Base-by-base conservation (phyloP, 2,888 invertebrate species). In the Plutella xylostella region DNA sequence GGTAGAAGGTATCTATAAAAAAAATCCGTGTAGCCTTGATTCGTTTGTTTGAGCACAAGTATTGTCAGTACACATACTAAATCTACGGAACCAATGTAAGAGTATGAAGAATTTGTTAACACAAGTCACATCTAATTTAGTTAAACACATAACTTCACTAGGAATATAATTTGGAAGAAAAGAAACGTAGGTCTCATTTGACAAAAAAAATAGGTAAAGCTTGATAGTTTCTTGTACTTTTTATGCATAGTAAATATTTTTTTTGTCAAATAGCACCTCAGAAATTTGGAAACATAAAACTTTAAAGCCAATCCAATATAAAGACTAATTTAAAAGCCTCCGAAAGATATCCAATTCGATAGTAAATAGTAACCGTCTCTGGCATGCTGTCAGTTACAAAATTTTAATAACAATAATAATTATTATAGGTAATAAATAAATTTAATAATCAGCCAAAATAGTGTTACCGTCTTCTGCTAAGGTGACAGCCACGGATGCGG, bases 301-400 rank as follows among this genome's bases (percentile, higher is more conserved):
- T 21, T 57, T 55, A 64, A 73, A 79, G 80, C 82, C 80, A 80
- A 82, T 80, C 34, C 33, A 43, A 72, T 68, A 69, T 60, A 71
- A 63, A 58, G 45, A 64, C 72, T 75, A 78, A 62, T 63, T 52
- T 53, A 55, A 52, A 78, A 79, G 76, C 78, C 63, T 61, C 63
- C 61, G 55, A 55, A 56, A 68, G 51, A 61, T 60, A 58, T 63
- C 60, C 56, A 67, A 34, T 62, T 63, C 65, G 65, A 75, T 72
- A 72, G 66, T 54, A 61, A 62, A 59, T n/a, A n/a, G n/a, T n/a
- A n/a, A n/a, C n/a, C n/a, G n/a, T n/a, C n/a, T 61, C 52, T 64
- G 54, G 78, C 82, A 83, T 83, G 82, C 82, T 66, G 82, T 83
- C 73, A 83, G 79, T 82, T 74, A 83, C 80, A 78, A 71, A 60